These are phyloP conservation scores for Sinelater perroti DNA, from an alignment of 2,888 invertebrate genomes.

Conservation along the genomic window DNA sequence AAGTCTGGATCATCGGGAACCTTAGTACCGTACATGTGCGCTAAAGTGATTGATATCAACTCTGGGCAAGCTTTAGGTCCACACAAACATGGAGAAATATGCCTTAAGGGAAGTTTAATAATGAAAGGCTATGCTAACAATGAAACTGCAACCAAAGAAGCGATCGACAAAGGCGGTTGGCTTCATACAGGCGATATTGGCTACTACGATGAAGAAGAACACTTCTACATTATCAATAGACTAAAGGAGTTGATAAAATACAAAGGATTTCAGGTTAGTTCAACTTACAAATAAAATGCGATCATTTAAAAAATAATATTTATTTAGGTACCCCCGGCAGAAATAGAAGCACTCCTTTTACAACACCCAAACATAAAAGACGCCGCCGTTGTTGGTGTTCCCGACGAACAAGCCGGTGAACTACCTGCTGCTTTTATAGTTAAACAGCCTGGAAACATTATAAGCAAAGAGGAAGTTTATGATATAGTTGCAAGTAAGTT, in stretches of 20 bases:
- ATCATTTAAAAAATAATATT: no score
- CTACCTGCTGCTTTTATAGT: constrained; percentile 81
- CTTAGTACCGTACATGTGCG: constrained; percentile 67
- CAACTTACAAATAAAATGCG: constrained; percentile 5
- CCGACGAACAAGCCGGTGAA: constrained; percentile 78
- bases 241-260: constrained; percentile 89
- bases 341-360: constrained; percentile 82
- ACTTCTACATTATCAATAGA: constrained; percentile 81
- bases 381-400: constrained; percentile 82
- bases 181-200: constrained; percentile 81
- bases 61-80: constrained; percentile 65
- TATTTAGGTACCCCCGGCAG: constrained; percentile 76
- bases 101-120: constrained; percentile 72
- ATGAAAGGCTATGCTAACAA: constrained; percentile 78
- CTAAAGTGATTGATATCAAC: constrained; percentile 69
- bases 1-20: constrained; percentile 70
- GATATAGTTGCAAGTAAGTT: constrained; percentile 60
- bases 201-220: constrained; percentile 77
- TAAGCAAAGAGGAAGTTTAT: constrained; percentile 60
- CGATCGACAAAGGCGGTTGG: constrained; percentile 78
- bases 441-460: constrained; percentile 62
- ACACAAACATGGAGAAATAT: constrained; percentile 78
- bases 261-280: constrained; percentile 76
- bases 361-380: constrained; percentile 77
- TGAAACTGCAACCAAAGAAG: constrained; percentile 67